Evolutionary conservation across 2,113 vertebrate genomes (phyloP), one percentile per base, ranked within the genome.

Genomic region (Nothoprocta perdicaria): DNA sequence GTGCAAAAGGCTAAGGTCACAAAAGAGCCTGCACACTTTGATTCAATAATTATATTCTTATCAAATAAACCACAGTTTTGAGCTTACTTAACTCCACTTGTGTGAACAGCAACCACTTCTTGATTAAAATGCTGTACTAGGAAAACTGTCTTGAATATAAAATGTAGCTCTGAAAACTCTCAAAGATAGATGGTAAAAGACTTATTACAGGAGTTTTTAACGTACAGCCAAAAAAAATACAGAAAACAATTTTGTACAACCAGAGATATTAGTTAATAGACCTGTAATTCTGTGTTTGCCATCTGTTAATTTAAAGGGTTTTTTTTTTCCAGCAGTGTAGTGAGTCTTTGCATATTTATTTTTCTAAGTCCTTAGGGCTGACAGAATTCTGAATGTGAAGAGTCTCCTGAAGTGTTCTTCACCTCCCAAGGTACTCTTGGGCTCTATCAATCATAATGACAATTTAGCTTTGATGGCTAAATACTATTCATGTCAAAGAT

Each of bases 381-480:
- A 92, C 55, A 82, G 53, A 80, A 77, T 85, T 84, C 82, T 75
- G 65, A 81, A 90, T 0, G 0, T 52, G 46, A 94, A 63, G n/a
- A 80, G 85, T 78, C 72, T 92, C 61, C 14, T 57, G 52, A 91
- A 95, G 43, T 48, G 69, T 58, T 95, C 48, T 75, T 91, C 83
- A 80, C 61, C 68, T 95, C 80, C 77, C 58, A 91, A 81, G 80
- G 76, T 48, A 62, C 9, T 67, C 71, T 14, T 14, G 29, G 83
- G 29, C 16, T 90, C 60, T 72, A 46, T 67, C 90, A 75, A n/a
- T 88, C 83, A 53, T 57, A 94, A 85, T 0, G 1, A 68, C 73
- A 81, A 80, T 43, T 88, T 81, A 52, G 60, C 68, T 75, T 93
- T 92, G 61, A 91, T 81, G 81, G 77, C 73, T 92, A 84, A 93